Percentiles rank a stretch among this genome's conserved stretches.
These are phyloP conservation scores for Cotesia chilonis DNA, from an alignment of 1,140 invertebrate genomes.

Conservation along the genomic window DNA sequence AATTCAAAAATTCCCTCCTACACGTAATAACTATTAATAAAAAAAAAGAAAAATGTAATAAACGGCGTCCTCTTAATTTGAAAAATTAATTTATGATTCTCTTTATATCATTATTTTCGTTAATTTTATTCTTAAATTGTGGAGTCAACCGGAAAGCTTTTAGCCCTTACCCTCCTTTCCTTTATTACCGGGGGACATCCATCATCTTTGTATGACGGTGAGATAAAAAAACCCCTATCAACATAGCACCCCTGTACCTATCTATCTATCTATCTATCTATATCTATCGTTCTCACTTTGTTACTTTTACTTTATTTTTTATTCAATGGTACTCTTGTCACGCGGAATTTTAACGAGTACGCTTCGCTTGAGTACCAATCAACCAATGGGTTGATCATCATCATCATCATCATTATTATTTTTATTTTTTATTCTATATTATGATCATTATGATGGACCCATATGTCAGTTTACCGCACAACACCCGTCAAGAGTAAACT, in stretches of 20 bases:
- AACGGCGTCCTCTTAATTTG: background rate
- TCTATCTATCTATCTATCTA: slow-evolving; percentile 17
- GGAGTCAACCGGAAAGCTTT: slow-evolving; percentile 9
- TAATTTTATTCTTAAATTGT: slow-evolving; percentile 5
- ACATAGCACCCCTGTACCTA: slow-evolving; percentile 38
- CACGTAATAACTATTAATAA: no score
- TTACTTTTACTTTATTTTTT: background rate
- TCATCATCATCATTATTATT: no score
- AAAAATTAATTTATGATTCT: slow-evolving; percentile 14
- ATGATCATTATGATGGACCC: slow-evolving; percentile 32
- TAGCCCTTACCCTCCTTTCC: background rate
- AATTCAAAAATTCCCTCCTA: no score
- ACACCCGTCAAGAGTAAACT: slow-evolving; percentile 25
- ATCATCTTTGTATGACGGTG: slow-evolving; percentile 35
- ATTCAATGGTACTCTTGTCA: background rate
- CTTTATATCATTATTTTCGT: background rate
- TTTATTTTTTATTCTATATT: background rate
- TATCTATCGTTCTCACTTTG: slow-evolving; percentile 11
- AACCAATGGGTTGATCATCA: background rate
- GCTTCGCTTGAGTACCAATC: slow-evolving; percentile 32
- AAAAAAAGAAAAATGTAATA: slow-evolving; percentile 11
- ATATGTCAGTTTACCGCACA: slow-evolving; percentile 58
- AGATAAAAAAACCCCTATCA: slow-evolving; percentile 32
- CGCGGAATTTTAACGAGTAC: slow-evolving; percentile 23
- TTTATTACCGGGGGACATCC: slow-evolving; percentile 9